Evolutionary conservation across 2,888 invertebrate species (phyloP).

Genomic region (Alviniconcha strummeri): DNA sequence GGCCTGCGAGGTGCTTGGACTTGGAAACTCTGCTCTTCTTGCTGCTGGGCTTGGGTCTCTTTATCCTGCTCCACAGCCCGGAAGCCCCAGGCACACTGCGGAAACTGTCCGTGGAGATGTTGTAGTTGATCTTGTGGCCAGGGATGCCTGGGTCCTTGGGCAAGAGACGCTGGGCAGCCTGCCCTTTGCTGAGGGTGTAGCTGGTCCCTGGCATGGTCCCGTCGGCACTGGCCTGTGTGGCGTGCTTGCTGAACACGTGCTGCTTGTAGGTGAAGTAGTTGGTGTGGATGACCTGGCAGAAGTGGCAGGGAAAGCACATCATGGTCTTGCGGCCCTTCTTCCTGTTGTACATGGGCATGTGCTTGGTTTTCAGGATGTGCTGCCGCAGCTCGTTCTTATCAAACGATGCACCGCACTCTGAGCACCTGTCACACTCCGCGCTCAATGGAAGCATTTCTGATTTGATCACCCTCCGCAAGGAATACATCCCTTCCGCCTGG

Average conservation of each 20-base stretch:
- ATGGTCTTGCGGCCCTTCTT: neutral
- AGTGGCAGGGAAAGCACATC: slow-evolving; percentile 2
- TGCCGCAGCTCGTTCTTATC: neutral
- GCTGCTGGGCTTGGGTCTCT: no score
- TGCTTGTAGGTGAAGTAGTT: neutral
- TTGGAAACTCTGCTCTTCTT: no score
- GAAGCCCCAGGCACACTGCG: no score
- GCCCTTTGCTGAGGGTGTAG: neutral
- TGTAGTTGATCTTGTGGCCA: neutral
- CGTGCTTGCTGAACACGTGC: neutral
- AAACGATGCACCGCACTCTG: neutral
- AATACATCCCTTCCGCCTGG: neutral
- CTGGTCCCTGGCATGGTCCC: neutral
- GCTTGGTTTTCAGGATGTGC: neutral
- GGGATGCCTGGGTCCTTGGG: slow-evolving; percentile 15
- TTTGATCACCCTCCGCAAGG: neutral
- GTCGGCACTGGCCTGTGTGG: neutral
- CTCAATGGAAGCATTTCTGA: neutral
- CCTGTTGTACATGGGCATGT: neutral
- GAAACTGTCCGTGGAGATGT: neutral
- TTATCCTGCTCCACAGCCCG: no score
- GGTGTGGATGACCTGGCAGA: neutral
- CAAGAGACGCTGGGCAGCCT: neutral
- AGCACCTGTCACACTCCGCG: neutral
- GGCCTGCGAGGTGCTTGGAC: no score